Percentiles rank a stretch among this genome's conserved stretches.
Evolutionary conservation across 2,888 invertebrate genomes (phyloP).

Genomic region (Dendrolimus pini): DNA sequence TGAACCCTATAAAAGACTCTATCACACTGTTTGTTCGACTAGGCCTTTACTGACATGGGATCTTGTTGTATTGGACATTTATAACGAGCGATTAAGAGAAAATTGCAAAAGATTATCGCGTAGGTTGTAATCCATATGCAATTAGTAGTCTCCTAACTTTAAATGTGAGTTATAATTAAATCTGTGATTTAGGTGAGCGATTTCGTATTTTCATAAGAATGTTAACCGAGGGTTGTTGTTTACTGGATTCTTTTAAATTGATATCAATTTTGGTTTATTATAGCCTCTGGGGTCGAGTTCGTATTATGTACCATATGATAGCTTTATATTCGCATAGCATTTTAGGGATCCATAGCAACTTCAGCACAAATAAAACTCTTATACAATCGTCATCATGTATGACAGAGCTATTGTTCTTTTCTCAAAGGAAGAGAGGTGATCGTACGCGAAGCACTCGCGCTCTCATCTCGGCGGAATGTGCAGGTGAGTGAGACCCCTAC

Average conservation of each 20-base stretch:
- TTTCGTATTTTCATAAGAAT: slow-evolving; percentile 22
- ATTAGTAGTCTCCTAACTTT: slow-evolving; percentile 60
- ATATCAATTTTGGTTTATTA: not conserved
- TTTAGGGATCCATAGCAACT: too few species aligned
- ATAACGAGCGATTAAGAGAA: slow-evolving; percentile 63
- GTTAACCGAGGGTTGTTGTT: not conserved
- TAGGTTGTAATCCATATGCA: slow-evolving; percentile 55
- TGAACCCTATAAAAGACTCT: slow-evolving; percentile 32
- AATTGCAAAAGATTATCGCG: slow-evolving; percentile 70
- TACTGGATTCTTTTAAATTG: not conserved
- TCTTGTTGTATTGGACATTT: slow-evolving; percentile 38
- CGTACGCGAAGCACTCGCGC: too few species aligned
- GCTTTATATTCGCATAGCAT: too few species aligned
- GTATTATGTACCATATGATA: too few species aligned
- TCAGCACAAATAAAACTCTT: too few species aligned
- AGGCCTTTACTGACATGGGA: slow-evolving; percentile 9
- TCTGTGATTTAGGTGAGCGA: slow-evolving; percentile 41
- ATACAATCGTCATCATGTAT: too few species aligned
- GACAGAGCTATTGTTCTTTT: too few species aligned
- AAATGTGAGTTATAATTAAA: slow-evolving; percentile 59
- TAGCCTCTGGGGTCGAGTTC: not conserved
- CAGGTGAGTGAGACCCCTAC: too few species aligned
- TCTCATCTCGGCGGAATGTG: too few species aligned
- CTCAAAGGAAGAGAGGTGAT: too few species aligned
- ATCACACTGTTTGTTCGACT: slow-evolving; percentile 14